Evolutionary conservation across 92 coral and sea anemone species (phyloP), one percentile per base, ranked within the genome.

Genomic region (Palythoa heliodiscus): DNA sequence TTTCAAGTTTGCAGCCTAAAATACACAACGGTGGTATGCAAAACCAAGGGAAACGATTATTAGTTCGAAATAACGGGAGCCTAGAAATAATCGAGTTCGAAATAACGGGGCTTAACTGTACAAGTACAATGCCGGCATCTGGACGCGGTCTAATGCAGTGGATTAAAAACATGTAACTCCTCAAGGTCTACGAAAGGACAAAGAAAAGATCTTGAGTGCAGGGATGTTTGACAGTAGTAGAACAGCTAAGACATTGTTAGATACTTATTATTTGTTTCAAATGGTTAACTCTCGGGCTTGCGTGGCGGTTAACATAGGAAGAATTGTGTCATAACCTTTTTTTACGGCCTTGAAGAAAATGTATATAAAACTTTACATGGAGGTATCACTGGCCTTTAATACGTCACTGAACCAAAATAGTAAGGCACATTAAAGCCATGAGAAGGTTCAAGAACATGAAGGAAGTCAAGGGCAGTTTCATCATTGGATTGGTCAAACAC

Each of bases 381-480:
- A 60, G 82, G 90, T 23, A 38, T 87, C 20, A 47, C 58, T 61
- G 87, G 72, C 54, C 61, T 82, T 23, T 74, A 82, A 22, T 87
- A 12, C 61, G 35, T 29, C 35, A 29, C 35, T 29, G 35, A 29
- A 29, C 61, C 8, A 55, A 83, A 29, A 75, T 40, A 57, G 87
- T 82, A 16, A 82, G 75, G 63, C 90, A 87, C 64, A 58, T 87
- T 66, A 3, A 7, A 43, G 91, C 70, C 91, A 88, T 70, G 83
- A 73, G 83, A 52, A 20, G 52, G 91, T 87, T 69, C 14, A 68
- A 71, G 75, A 67, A 69, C 89, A 89, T 70, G 86, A 76, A 1
- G 71, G 90, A 76, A 86, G 87, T 76, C 77, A 86, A 72, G 90
- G 86, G 64, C 66, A 80, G 85, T 75, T 83, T 67, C 87, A 87